phyloP scores from a whole-genome alignment of 1,140 invertebrate species.

The Mizuhopecten yessoensis region DNA sequence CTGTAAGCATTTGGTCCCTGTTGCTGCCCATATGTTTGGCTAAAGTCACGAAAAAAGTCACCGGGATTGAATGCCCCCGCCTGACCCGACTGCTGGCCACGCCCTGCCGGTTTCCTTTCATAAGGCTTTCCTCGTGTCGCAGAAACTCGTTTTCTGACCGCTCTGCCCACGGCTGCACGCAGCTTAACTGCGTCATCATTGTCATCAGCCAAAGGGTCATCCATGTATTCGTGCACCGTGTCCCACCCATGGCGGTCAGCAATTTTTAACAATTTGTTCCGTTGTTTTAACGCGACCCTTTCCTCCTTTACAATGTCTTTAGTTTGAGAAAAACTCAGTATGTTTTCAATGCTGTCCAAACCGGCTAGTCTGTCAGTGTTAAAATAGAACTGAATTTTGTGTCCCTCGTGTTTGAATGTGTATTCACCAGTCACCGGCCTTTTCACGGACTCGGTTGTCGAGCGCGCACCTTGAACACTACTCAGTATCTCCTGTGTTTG shows the following conservation, averaged over 20 bases:
- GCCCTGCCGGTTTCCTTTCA: no score
- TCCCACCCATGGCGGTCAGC: constrained; percentile 2
- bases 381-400: constrained; percentile 19
- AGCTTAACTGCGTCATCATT: constrained; percentile 48
- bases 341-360: neutral
- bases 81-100: neutral
- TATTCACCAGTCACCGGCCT: neutral
- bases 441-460: neutral
- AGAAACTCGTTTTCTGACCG: neutral
- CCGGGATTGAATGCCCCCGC: neutral
- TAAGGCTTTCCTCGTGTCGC: no score
- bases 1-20: neutral
- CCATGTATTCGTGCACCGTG: no score
- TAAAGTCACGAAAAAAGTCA: constrained; percentile 55
- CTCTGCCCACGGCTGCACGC: constrained; percentile 31
- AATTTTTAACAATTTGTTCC: neutral
- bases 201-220: neutral
- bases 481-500: no score
- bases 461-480: neutral
- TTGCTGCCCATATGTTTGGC: neutral
- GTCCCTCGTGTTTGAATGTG: constrained; percentile 35
- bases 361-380: constrained; percentile 19
- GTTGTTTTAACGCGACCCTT: no score
- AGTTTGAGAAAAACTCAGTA: no score
- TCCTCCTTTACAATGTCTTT: no score